Evolutionary conservation across 2,888 invertebrate species (phyloP).

Genomic region (Ennomos quercinarius): DNA sequence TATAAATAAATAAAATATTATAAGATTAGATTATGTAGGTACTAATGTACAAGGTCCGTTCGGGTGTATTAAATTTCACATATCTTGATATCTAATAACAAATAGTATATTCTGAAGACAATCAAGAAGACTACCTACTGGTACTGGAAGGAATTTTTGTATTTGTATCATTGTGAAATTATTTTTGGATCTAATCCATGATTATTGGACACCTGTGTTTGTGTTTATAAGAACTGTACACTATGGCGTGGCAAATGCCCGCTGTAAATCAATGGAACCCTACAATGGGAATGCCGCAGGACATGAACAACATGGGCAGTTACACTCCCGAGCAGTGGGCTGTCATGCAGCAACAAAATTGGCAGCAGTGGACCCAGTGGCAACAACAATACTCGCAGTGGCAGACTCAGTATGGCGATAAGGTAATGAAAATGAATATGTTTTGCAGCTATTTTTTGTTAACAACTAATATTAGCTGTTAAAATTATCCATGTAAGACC

Average conservation of each 20-base stretch:
- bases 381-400: constrained; percentile 91
- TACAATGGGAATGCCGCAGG: constrained; percentile 56
- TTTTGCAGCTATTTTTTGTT: constrained; percentile 10
- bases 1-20: no score
- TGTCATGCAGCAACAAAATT: constrained; percentile 89
- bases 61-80: no score
- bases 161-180: no score
- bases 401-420: constrained; percentile 91
- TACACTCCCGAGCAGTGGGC: constrained; percentile 89
- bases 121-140: no score
- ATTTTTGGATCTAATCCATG: no score
- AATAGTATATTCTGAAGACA: no score
- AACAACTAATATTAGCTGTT: neutral
- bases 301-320: constrained; percentile 63
- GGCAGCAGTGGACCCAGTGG: constrained; percentile 92
- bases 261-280: constrained; percentile 63
- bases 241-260: constrained; percentile 77
- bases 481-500: no score
- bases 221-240: neutral
- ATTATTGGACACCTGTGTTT: no score
- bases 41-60: no score
- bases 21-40: no score
- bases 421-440: constrained; percentile 72
- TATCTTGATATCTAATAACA: no score
- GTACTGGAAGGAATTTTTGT: no score